These are phyloP conservation scores for Andrena dorsata DNA, from an alignment of 2,888 invertebrate genomes.

Conservation along the genomic window DNA sequence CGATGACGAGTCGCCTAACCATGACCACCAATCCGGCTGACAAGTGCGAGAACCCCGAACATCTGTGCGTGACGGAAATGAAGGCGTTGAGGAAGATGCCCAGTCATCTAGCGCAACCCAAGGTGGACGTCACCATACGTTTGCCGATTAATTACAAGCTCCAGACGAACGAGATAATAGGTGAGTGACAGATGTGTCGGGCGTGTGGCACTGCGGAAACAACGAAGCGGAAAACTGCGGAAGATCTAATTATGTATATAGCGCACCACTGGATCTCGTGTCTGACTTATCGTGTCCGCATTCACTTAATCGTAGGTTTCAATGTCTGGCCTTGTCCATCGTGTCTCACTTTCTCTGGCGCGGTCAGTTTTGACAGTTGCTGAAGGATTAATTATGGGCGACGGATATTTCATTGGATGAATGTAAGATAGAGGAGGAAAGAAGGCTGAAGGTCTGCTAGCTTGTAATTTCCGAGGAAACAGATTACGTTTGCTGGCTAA, in stretches of 20 bases:
- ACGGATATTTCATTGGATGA: not conserved
- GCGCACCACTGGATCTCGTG: not conserved
- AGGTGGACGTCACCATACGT: constrained; percentile 88
- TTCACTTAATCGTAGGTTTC: constrained; percentile 1
- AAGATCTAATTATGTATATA: constrained; percentile 2
- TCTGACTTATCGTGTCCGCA: not conserved
- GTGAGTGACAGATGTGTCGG: constrained; percentile 59
- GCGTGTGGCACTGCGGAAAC: not conserved
- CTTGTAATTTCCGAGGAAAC: constrained; percentile 5
- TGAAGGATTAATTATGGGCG: not conserved
- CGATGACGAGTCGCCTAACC: constrained; percentile 57
- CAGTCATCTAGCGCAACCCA: constrained; percentile 84
- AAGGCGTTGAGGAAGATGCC: constrained; percentile 86
- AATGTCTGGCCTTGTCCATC: constrained; percentile 2
- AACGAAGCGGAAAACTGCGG: not conserved
- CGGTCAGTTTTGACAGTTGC: not conserved
- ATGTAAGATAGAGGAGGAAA: not conserved
- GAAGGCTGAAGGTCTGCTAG: not conserved
- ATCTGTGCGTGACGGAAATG: constrained; percentile 88
- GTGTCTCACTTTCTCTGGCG: constrained; percentile 16
- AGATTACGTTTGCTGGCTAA: not conserved
- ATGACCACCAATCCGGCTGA: constrained; percentile 81
- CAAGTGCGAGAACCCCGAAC: constrained; percentile 85
- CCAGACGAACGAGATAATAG: constrained; percentile 73
- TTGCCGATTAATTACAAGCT: constrained; percentile 89